phyloP scores from a whole-genome alignment of 2,888 invertebrate genomes.

The Terebella lapidaria region DNA sequence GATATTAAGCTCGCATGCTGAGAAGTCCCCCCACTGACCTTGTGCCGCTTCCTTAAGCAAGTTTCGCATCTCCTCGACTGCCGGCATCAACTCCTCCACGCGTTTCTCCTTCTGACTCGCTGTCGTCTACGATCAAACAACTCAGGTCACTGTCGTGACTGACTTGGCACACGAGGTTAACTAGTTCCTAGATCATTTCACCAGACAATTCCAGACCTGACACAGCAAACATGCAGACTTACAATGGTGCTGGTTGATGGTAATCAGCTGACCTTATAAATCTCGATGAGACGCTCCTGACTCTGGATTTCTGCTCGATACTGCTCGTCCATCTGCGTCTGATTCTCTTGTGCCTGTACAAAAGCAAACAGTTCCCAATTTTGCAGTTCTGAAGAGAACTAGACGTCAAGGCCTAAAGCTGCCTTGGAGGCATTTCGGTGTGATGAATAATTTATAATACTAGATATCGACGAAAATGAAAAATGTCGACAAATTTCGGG shows the following conservation, averaged over 20 bases:
- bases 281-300: constrained; percentile 75
- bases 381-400: neutral
- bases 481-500: too few relatives aligned
- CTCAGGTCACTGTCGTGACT: neutral
- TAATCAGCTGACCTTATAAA: constrained; percentile 73
- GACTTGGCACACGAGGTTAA: too few relatives aligned
- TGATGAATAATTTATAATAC: too few relatives aligned
- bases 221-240: too few relatives aligned
- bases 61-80: constrained; percentile 68
- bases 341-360: constrained; percentile 64
- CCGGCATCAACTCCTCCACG: constrained; percentile 71
- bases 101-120: constrained; percentile 74
- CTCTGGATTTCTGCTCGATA: constrained; percentile 77
- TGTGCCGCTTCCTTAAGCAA: constrained; percentile 74
- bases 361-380: neutral
- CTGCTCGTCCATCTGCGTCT: constrained; percentile 66
- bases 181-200: too few relatives aligned
- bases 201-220: too few relatives aligned
- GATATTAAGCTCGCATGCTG: too few relatives aligned
- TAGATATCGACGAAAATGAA: too few relatives aligned
- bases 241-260: too few relatives aligned
- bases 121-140: constrained; percentile 50
- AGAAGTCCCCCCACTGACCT: too few relatives aligned
- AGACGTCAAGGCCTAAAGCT: too few relatives aligned
- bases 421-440: too few relatives aligned